phyloP scores from a whole-genome alignment of 1,140 invertebrate genomes.

The Caenorhabditis brenneri region DNA sequence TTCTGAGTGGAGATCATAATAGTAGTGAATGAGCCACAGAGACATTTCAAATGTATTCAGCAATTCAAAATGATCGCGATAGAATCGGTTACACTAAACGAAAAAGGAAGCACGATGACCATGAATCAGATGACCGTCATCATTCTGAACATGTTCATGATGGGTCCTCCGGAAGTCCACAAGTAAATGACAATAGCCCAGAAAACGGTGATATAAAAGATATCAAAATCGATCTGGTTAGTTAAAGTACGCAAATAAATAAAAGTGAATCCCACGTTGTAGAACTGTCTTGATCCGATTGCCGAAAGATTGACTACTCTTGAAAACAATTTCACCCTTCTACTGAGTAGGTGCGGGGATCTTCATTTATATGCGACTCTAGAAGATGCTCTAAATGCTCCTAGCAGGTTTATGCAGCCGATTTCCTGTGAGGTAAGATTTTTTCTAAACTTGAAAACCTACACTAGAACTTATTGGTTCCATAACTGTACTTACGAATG shows the following conservation, averaged over 20 bases:
- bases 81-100: conserved; percentile 70
- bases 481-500: no score
- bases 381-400: conserved; percentile 65
- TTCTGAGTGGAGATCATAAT: no score
- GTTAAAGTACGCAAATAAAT: background rate
- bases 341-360: conserved; percentile 63
- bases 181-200: background rate
- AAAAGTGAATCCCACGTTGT: background rate
- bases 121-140: background rate
- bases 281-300: conserved; percentile 56
- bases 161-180: background rate
- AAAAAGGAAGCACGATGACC: conserved; percentile 55
- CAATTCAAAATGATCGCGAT: conserved; percentile 69
- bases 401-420: conserved; percentile 62
- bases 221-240: conserved; percentile 25
- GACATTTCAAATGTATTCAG: conserved; percentile 56
- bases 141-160: background rate
- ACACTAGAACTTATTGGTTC: background rate
- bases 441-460: background rate
- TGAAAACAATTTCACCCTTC: conserved; percentile 68
- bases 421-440: conserved; percentile 65
- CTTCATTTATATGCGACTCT: conserved; percentile 64
- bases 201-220: conserved; percentile 40
- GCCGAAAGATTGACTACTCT: conserved; percentile 65
- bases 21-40: background rate